These are phyloP conservation scores for Sicus ferrugineus DNA, from an alignment of 2,888 invertebrate species.

Conservation along the genomic window DNA sequence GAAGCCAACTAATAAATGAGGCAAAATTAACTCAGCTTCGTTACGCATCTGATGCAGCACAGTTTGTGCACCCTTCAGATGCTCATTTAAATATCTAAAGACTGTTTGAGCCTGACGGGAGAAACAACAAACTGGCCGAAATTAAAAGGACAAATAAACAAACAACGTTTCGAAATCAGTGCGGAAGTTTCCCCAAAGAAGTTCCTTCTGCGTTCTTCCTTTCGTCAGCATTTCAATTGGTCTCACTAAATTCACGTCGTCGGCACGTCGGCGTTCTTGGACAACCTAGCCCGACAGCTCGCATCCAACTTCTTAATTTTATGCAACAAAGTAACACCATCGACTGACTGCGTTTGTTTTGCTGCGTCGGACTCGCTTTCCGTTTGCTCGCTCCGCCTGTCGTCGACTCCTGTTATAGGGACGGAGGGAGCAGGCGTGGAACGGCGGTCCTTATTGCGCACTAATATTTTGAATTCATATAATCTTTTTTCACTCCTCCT, in stretches of 20 bases:
- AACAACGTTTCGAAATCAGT: not conserved
- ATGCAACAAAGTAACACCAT: not conserved
- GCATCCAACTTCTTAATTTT: conserved; percentile 5
- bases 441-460: not conserved
- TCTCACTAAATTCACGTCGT: too few relatives aligned
- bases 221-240: not conserved
- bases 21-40: too few relatives aligned
- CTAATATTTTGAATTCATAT: conserved; percentile 19
- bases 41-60: too few relatives aligned
- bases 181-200: not conserved
- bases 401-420: not conserved
- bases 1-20: too few relatives aligned
- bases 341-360: conserved; percentile 4
- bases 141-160: not conserved
- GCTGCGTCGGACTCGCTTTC: not conserved
- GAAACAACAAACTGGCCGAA: not conserved
- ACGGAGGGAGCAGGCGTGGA: not conserved
- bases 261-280: not conserved
- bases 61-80: too few relatives aligned
- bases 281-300: not conserved
- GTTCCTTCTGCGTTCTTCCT: not conserved
- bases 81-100: too few relatives aligned
- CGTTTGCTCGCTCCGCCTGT: not conserved
- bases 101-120: too few relatives aligned
- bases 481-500: not conserved